phyloP scores from a whole-genome alignment of 2,888 invertebrate species.

The Idaea biselata region DNA sequence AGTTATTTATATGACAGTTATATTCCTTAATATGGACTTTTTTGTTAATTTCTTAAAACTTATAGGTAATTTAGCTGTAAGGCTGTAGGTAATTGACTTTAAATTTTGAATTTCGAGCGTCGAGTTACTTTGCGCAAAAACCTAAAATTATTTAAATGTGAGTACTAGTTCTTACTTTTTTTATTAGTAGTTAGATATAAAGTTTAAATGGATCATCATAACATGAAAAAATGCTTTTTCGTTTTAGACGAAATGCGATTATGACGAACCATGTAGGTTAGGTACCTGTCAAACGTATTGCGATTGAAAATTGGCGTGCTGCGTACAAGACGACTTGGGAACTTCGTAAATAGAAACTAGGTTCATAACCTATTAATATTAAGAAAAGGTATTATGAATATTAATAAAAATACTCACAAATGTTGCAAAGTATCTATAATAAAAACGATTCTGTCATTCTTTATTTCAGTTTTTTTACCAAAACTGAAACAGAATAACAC shows the following conservation, averaged over 20 bases:
- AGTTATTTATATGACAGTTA: constrained; percentile 14
- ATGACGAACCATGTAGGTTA: too few relatives aligned
- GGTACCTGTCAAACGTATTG: too few relatives aligned
- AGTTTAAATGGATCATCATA: too few relatives aligned
- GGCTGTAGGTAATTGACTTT: background rate
- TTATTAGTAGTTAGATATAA: too few relatives aligned
- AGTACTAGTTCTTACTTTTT: too few relatives aligned
- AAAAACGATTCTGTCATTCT: constrained; percentile 3
- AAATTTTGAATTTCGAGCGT: background rate
- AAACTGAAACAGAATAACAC: constrained; percentile 52
- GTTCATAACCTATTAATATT: too few relatives aligned
- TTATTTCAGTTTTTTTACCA: constrained; percentile 31
- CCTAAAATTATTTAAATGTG: constrained; percentile 16
- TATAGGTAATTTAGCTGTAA: background rate
- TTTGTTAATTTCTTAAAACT: constrained; percentile 12
- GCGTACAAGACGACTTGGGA: too few relatives aligned
- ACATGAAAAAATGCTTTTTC: too few relatives aligned
- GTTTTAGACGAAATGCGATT: too few relatives aligned
- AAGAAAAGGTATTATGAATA: too few relatives aligned
- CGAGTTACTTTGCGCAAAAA: background rate
- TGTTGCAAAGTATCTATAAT: background rate
- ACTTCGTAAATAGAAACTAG: too few relatives aligned
- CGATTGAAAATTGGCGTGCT: too few relatives aligned
- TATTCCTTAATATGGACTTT: constrained; percentile 16
- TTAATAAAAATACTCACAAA: background rate